These are phyloP conservation scores for Rhingia rostrata DNA, from an alignment of 2,888 invertebrate genomes.

Conservation along the genomic window DNA sequence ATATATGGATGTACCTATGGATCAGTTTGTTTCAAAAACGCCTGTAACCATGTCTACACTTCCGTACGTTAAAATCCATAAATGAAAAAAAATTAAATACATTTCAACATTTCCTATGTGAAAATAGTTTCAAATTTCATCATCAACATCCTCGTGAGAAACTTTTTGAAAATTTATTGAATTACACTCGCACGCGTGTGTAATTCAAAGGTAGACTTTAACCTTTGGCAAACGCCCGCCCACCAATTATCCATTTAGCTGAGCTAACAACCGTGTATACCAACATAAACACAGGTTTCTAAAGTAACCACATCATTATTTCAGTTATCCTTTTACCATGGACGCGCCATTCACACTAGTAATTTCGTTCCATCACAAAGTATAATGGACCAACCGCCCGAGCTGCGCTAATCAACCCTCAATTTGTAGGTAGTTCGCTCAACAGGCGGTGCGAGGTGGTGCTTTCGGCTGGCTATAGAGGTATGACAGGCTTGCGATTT, in stretches of 20 bases:
- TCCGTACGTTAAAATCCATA: not conserved
- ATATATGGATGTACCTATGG: too few species aligned
- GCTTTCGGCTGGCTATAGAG: not conserved
- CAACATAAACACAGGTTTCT: conserved; percentile 53
- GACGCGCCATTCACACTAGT: conserved; percentile 9
- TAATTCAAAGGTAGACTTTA: conserved; percentile 1
- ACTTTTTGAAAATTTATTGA: conserved; percentile 11
- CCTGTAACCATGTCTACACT: too few species aligned
- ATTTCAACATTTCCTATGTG: not conserved
- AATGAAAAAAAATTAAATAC: not conserved
- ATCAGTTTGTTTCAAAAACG: not conserved
- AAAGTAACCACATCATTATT: conserved; percentile 25
- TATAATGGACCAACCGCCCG: conserved; percentile 18
- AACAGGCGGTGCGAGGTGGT: conserved; percentile 7
- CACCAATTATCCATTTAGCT: conserved; percentile 59
- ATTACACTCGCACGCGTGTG: conserved; percentile 22
- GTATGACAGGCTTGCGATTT: not conserved
- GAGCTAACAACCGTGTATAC: conserved; percentile 18
- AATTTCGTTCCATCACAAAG: conserved; percentile 1
- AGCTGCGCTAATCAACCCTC: not conserved
- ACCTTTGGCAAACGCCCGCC: conserved; percentile 46
- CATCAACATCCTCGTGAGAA: conserved; percentile 57
- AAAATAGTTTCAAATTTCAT: conserved; percentile 54
- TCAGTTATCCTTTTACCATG: not conserved
- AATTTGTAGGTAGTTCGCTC: not conserved